Base-by-base conservation (phyloP, 2,797 vertebrate genomes). In the Argya squamiceps region DNA sequence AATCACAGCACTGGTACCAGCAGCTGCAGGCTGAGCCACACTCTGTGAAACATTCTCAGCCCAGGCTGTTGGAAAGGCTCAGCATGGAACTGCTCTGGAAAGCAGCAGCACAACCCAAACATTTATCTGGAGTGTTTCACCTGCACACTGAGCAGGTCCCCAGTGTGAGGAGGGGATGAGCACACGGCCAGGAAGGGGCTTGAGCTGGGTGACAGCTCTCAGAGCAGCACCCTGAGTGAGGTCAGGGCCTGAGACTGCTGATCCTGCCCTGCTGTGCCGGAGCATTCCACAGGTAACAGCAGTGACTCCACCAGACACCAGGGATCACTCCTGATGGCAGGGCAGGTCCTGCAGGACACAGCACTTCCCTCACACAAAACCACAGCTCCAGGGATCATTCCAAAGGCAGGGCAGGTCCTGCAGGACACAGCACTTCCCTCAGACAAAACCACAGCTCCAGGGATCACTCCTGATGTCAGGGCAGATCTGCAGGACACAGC, bases 1-100 rank as follows among this genome's bases (percentile, higher is more conserved):
- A 56, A 26, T 14, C 69, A 15, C 59, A 21, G 0, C 0, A 1
- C 19, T 12, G 23, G 1, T 2, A 34, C 10, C 73, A 63, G 78
- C 34, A 77, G 71, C 58, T 39, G 70, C 43, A 62, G 23, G 6
- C 58, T 11, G 43, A 82, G 37, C 52, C 19, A 7, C 37, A 5
- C 60, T 50, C 8, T 55, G 44, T 0, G 0, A 49, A 32, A 19
- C 32, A 12, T 5, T 14, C 74, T 32, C 50, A 75, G 70, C 37
- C 37, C 10, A 3, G 36, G 15, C 46, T 36, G 49, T 2, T 36
- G 63, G 34, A 29, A 39, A 53, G 1, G 3, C 53, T 60, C 41
- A 59, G 64, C 79, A 58, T 9, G 2, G 44, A 70, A 8, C 37
- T 13, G 32, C 1, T 46, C 16, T 4, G 71, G 30, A 75, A 58